These are phyloP conservation scores for Amphipyra tragopoginis DNA, from an alignment of 2,888 invertebrate species.

Conservation along the genomic window DNA sequence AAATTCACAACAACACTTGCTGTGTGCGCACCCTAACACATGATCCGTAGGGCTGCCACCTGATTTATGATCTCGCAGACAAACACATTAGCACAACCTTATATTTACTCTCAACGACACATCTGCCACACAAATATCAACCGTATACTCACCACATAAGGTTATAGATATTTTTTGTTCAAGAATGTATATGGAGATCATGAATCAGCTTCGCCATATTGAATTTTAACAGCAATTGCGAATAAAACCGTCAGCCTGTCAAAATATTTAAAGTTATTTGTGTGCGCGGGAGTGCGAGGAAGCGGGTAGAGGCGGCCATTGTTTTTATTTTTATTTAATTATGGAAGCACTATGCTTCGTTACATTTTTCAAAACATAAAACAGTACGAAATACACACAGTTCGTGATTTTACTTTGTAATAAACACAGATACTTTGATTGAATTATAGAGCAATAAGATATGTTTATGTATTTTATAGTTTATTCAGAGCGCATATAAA, in stretches of 20 bases:
- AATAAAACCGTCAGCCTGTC: constrained; percentile 72
- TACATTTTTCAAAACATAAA: neutral
- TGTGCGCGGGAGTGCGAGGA: constrained; percentile 42
- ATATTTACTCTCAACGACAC: constrained; percentile 13
- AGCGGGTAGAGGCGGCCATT: constrained; percentile 50
- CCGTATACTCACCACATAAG: constrained; percentile 11
- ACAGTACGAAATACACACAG: neutral
- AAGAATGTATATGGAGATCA: constrained; percentile 17
- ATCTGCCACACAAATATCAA: constrained; percentile 11
- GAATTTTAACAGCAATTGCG: constrained; percentile 66
- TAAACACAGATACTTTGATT: no score
- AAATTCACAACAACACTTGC: constrained; percentile 27
- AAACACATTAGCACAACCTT: constrained; percentile 50
- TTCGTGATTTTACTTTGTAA: neutral
- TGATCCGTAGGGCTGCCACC: constrained; percentile 49
- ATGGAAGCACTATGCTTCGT: neutral
- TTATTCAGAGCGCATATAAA: no score
- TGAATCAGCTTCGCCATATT: constrained; percentile 68
- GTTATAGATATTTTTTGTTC: neutral
- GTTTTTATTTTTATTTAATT: constrained; percentile 30
- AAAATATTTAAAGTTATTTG: constrained; percentile 71
- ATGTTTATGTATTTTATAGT: no score
- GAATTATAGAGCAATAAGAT: no score
- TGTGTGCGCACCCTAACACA: constrained; percentile 35
- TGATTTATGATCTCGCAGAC: constrained; percentile 55